Conservation (phyloP, 2,797 vertebrate genomes). For the Cirrhinus molitorella region DNA sequence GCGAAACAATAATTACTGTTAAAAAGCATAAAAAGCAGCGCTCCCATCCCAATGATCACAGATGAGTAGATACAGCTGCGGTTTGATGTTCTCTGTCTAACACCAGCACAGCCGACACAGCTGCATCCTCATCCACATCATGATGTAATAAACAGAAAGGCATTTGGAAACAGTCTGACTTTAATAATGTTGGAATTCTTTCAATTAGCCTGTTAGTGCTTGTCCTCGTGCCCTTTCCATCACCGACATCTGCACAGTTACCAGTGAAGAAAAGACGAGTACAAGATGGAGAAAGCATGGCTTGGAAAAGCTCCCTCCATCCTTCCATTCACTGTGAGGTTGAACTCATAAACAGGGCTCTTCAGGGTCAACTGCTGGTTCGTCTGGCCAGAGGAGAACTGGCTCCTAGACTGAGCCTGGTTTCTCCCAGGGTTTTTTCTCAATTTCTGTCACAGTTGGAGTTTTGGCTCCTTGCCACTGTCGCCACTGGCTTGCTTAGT, state of each 20-base stretch:
- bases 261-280: not conserved
- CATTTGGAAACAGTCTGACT: conserved; percentile 32
- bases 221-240: not conserved
- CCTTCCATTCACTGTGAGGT: not conserved
- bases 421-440: too few relatives aligned
- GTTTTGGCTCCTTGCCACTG: too few relatives aligned
- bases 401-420: too few relatives aligned
- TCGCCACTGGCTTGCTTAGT: too few relatives aligned
- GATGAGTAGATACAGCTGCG: not conserved
- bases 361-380: too few relatives aligned
- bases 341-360: not conserved
- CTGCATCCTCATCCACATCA: not conserved
- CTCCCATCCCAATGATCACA: too few relatives aligned
- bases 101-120: not conserved
- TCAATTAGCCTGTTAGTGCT: conserved; percentile 40
- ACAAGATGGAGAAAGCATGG: not conserved
- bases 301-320: not conserved
- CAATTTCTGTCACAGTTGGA: too few relatives aligned
- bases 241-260: not conserved
- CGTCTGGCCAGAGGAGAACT: too few relatives aligned
- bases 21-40: not conserved
- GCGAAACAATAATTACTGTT: not conserved
- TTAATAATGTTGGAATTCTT: conserved; percentile 17
- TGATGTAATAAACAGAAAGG: conserved; percentile 15
- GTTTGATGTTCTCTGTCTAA: not conserved